A percentile compares a stretch with the other conserved stretches of the same genome.
These are phyloP conservation scores for Acinonyx jubatus DNA, from an alignment of 2,113 vertebrate species.

Conservation along the genomic window DNA sequence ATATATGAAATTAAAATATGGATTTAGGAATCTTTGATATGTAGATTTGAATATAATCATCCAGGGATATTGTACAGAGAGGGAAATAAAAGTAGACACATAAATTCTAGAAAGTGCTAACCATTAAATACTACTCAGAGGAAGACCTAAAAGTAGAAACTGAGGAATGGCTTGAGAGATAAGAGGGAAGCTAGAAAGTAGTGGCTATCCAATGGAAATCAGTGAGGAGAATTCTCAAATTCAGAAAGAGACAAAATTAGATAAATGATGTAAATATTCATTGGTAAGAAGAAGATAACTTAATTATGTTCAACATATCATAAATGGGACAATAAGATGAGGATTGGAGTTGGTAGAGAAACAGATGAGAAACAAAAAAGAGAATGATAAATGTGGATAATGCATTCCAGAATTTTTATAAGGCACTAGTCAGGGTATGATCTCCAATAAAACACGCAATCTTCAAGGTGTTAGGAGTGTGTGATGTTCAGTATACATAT, in stretches of 20 bases:
- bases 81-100: not conserved
- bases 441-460: not conserved
- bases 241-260: not conserved
- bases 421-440: not conserved
- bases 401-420: not conserved
- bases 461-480: not conserved
- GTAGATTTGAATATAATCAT: not conserved
- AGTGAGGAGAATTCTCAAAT: not conserved
- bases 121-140: not conserved
- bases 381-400: not conserved
- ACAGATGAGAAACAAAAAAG: not conserved
- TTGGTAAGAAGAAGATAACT: not conserved
- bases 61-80: not conserved
- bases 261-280: not conserved
- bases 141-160: not conserved
- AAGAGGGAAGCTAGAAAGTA: not conserved
- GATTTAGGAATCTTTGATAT: not conserved
- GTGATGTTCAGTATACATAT: not conserved
- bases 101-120: not conserved
- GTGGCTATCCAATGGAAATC: not conserved
- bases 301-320: not conserved
- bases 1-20: not conserved
- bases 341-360: not conserved
- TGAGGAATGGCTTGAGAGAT: not conserved
- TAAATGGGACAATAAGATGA: not conserved